Evolutionary conservation across 2,888 invertebrate genomes (phyloP).

Genomic region (Hipparchia sbordonii): DNA sequence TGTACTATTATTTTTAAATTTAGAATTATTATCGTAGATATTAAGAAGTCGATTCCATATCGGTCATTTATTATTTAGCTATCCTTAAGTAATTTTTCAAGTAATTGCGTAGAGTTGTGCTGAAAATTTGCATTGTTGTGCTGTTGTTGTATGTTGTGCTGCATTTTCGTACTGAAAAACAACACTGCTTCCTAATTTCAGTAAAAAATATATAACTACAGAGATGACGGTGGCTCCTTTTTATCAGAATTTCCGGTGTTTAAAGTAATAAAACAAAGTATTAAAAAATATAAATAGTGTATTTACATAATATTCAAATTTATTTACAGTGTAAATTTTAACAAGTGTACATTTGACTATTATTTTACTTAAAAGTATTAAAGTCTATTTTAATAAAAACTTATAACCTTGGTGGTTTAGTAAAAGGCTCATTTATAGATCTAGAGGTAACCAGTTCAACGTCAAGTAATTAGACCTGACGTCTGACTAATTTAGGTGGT

Average conservation of each 20-base stretch:
- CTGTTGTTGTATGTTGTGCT: too few relatives aligned
- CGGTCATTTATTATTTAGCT: too few relatives aligned
- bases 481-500: slow-evolving; percentile 44
- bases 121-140: too few relatives aligned
- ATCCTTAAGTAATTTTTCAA: too few relatives aligned
- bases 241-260: background rate
- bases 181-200: too few relatives aligned
- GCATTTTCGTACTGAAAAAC: too few relatives aligned
- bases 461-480: slow-evolving; percentile 51
- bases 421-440: slow-evolving; percentile 56
- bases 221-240: background rate
- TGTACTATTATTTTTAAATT: too few relatives aligned
- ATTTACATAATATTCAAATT: slow-evolving; percentile 29
- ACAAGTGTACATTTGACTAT: slow-evolving; percentile 55
- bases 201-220: too few relatives aligned
- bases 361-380: slow-evolving; percentile 29
- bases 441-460: slow-evolving; percentile 50
- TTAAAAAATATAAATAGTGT: slow-evolving; percentile 38
- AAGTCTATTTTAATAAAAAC: slow-evolving; percentile 26
- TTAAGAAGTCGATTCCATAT: too few relatives aligned
- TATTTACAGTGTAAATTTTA: slow-evolving; percentile 43
- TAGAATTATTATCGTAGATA: too few relatives aligned
- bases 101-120: too few relatives aligned
- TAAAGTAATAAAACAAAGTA: slow-evolving; percentile 23
- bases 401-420: slow-evolving; percentile 63